Conservation (phyloP, 1,140 invertebrate genomes). For the Rhyzopertha dominica region DNA sequence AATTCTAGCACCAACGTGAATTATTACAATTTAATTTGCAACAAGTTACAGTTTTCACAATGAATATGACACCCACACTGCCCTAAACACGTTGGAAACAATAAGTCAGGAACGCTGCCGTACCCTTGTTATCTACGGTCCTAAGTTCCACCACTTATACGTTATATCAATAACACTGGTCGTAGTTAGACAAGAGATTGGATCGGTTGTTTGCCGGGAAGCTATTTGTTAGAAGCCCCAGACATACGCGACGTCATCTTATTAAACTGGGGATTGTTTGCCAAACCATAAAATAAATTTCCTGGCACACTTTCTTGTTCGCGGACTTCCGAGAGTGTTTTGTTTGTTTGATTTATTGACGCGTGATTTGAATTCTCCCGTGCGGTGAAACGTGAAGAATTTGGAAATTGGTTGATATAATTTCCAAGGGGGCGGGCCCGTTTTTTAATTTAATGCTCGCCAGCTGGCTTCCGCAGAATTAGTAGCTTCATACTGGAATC, state of each 20-base stretch:
- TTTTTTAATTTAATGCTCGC: no score
- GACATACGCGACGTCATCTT: conserved; percentile 35
- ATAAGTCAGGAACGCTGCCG: no score
- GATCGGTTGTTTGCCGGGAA: conserved; percentile 26
- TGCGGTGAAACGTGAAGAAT: conserved; percentile 17
- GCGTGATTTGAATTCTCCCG: conserved; percentile 35
- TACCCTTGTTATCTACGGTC: no score
- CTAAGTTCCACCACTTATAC: no score
- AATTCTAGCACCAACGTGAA: no score
- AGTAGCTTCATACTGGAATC: no score
- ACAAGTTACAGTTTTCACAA: no score
- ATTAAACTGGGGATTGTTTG: conserved; percentile 36
- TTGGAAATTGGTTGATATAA: conserved; percentile 30
- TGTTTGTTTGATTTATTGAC: conserved; percentile 36
- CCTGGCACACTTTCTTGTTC: conserved; percentile 33
- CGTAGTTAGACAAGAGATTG: conserved; percentile 24
- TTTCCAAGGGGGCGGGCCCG: no score
- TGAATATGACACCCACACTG: no score
- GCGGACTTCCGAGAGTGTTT: conserved; percentile 25
- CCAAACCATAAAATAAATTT: conserved; percentile 37
- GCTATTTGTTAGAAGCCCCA: conserved; percentile 28
- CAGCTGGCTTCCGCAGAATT: no score
- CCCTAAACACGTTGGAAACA: no score
- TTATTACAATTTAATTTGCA: no score
- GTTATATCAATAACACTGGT: conserved; percentile 23